These are phyloP conservation scores for Hippolais icterina DNA, from an alignment of 2,113 vertebrate species.

Conservation along the genomic window DNA sequence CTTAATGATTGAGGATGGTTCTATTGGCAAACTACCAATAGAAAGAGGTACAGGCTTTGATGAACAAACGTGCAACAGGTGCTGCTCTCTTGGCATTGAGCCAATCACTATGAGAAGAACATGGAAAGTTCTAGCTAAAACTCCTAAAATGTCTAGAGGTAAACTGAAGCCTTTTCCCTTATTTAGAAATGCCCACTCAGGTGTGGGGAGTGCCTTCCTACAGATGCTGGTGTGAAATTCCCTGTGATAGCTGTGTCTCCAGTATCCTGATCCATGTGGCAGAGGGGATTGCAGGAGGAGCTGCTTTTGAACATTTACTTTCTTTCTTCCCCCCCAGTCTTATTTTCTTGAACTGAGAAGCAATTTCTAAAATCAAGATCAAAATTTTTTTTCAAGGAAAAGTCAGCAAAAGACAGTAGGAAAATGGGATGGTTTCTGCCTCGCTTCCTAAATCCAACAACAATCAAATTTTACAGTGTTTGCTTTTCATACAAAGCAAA, in stretches of 20 bases:
- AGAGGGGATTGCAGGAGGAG: background rate
- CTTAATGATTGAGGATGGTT: too few species aligned
- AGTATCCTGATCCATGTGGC: too few species aligned
- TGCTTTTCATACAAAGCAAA: background rate
- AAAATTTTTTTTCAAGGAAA: background rate
- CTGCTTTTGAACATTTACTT: background rate
- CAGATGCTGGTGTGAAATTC: background rate
- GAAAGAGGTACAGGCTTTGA: too few species aligned
- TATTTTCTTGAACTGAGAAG: background rate
- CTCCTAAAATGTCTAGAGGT: too few species aligned
- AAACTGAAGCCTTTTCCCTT: too few species aligned
- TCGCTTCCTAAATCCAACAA: background rate
- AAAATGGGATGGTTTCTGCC: background rate
- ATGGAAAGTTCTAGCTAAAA: too few species aligned
- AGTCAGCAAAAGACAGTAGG: background rate
- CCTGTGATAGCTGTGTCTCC: background rate
- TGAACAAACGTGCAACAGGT: too few species aligned
- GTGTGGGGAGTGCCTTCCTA: too few species aligned
- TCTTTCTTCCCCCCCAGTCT: accelerated
- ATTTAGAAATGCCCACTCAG: too few species aligned
- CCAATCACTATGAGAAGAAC: too few species aligned
- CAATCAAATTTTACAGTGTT: background rate
- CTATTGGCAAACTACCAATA: too few species aligned
- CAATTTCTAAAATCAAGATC: background rate
- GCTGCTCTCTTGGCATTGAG: too few species aligned